These are phyloP conservation scores for Grapholita molesta DNA, from an alignment of 1,140 invertebrate species.

Conservation along the genomic window DNA sequence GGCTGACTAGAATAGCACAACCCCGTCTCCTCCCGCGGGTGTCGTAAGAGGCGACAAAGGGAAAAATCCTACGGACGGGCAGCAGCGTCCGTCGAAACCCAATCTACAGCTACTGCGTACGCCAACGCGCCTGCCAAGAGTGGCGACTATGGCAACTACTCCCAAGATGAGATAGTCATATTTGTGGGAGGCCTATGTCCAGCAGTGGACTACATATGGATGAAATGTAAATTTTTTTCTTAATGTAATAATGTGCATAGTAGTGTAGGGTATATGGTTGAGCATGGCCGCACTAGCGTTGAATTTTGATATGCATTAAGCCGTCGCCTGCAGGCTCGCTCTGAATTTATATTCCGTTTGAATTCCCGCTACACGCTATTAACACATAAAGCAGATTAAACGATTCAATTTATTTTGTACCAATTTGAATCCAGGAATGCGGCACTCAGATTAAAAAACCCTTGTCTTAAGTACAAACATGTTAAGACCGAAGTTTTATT, in stretches of 20 bases:
- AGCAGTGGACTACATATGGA: no score
- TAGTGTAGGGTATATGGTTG: background rate
- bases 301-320: conserved; percentile 6
- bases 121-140: no score
- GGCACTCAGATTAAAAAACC: background rate
- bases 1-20: no score
- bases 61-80: no score
- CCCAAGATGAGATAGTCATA: no score
- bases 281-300: background rate
- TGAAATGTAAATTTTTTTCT: background rate
- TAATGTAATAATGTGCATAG: background rate
- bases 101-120: no score
- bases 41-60: no score
- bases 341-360: background rate
- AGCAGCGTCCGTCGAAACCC: no score
- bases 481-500: background rate
- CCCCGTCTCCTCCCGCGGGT: no score
- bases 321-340: conserved; percentile 3
- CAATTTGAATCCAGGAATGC: background rate
- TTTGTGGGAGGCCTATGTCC: no score
- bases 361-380: conserved; percentile 2
- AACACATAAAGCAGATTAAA: conserved; percentile 12
- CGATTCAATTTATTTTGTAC: background rate
- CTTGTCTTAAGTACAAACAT: background rate
- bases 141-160: no score